Base-by-base conservation (phyloP, 2,888 invertebrate species). In the Hartigia nigra region DNA sequence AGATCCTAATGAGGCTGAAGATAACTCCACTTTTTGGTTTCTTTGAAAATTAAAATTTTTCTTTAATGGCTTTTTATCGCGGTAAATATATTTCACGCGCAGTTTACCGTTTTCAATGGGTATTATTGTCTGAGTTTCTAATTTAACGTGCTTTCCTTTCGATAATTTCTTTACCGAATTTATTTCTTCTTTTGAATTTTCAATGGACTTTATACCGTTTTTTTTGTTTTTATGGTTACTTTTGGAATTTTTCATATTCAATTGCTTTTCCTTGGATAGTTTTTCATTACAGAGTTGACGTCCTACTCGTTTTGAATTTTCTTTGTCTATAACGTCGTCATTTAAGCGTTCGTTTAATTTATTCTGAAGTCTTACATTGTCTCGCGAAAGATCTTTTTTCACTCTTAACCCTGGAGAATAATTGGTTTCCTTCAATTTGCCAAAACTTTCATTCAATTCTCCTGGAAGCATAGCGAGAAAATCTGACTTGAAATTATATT, bases 1-100 rank as follows among this genome's bases (percentile, higher is more conserved):
- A 31, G 55, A 23, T 55, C 55, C 55, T 23, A 55, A 23, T 1
- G 39, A 23, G 23, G 23, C 1, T 35, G 70, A 76, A 14, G 74
- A 31, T 55, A 77, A 79, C 75, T 75, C 75, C 23, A 76, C 69
- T 74, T 82, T 82, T 76, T 80, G 76, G 14, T 72, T 74, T 55
- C 80, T 69, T 14, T 31, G 74, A 80, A 81, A 79, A 78, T 80
- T 76, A 74, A 31, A 4, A 69, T 79, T 74, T 9, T 76, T 69
- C 3, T 72, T 31, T 32, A 37, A 23, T 70, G 69, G 32, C 5
- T 74, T 77, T 4, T 32, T 74, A 12, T 83, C 69, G 5, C 78
- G 79, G 77, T 82, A 80, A 32, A 82, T 79, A 70, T 82, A 80
- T 55, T 80, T 78, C 36, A 79, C 77, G 11, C 80, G 74, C 23